phyloP scores from a whole-genome alignment of 2,888 invertebrate genomes.

The Lypha dubia region DNA sequence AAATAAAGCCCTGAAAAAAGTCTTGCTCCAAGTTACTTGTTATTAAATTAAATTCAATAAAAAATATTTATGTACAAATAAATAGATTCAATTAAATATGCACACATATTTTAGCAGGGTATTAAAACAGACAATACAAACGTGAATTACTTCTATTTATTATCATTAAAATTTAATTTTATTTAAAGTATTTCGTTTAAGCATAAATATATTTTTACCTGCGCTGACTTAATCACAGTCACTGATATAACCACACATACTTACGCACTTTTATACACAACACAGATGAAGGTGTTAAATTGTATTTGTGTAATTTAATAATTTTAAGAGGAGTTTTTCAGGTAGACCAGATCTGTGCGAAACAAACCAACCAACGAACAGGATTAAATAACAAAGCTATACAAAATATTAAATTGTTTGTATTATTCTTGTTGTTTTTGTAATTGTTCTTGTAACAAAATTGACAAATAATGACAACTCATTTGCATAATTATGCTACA shows the following conservation, averaged over 20 bases:
- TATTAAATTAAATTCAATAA: too few species aligned
- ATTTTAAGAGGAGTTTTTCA: neutral
- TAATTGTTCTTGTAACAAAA: neutral
- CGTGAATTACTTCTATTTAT: neutral
- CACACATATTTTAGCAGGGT: too few species aligned
- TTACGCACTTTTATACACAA: neutral
- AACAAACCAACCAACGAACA: constrained; percentile 22
- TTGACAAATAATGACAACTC: constrained; percentile 28
- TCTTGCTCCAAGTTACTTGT: too few species aligned
- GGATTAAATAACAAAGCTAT: constrained; percentile 34
- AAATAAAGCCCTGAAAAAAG: too few species aligned
- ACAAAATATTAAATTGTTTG: constrained; percentile 41
- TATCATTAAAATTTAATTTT: neutral
- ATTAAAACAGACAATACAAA: too few species aligned
- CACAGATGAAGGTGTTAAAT: neutral
- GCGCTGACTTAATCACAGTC: too few species aligned
- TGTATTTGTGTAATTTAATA: constrained; percentile 14
- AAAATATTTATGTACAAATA: too few species aligned
- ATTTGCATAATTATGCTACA: neutral
- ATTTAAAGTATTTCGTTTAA: too few species aligned
- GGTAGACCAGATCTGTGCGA: neutral
- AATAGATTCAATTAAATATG: too few species aligned
- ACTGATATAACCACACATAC: too few species aligned
- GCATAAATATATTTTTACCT: too few species aligned
- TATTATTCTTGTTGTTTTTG: neutral